Percentiles rank a stretch among this genome's conserved stretches.
Conservation (phyloP, 2,888 invertebrate genomes). For the Tanytarsus gracilentus region DNA sequence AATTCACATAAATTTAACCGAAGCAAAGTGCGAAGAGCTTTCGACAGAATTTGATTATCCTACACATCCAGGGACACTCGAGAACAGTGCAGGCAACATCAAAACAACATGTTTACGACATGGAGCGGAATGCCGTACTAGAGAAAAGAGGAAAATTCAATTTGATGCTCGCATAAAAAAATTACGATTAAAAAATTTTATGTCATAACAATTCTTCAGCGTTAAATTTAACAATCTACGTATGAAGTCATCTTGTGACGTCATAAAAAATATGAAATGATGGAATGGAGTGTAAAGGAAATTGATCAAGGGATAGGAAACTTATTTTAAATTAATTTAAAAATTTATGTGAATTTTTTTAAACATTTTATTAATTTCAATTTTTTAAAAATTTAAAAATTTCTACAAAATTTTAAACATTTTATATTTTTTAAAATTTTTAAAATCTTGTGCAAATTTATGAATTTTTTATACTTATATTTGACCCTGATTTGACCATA, state of each 20-base stretch:
- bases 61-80: neutral
- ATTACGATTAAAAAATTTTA: constrained; percentile 11
- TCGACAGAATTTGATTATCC: neutral
- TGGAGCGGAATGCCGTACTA: neutral
- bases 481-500: neutral
- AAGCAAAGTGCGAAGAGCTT: too few species aligned
- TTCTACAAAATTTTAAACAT: too few species aligned
- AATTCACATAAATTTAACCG: too few species aligned
- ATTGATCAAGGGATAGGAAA: too few species aligned
- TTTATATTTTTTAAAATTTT: too few species aligned
- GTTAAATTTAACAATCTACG: constrained; percentile 9
- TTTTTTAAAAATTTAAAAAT: too few species aligned
- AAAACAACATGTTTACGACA: constrained; percentile 14
- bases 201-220: constrained; percentile 13
- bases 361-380: too few species aligned
- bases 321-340: too few species aligned
- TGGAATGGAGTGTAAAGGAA: too few species aligned
- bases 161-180: constrained; percentile 7
- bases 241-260: too few species aligned
- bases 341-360: too few species aligned
- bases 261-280: too few species aligned
- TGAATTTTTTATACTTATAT: neutral
- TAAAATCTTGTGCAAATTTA: neutral
- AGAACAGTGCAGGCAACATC: neutral
- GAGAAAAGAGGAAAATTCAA: neutral